These are phyloP conservation scores for Caenorhabditis tropicalis DNA, from an alignment of 1,140 invertebrate species.

Conservation along the genomic window DNA sequence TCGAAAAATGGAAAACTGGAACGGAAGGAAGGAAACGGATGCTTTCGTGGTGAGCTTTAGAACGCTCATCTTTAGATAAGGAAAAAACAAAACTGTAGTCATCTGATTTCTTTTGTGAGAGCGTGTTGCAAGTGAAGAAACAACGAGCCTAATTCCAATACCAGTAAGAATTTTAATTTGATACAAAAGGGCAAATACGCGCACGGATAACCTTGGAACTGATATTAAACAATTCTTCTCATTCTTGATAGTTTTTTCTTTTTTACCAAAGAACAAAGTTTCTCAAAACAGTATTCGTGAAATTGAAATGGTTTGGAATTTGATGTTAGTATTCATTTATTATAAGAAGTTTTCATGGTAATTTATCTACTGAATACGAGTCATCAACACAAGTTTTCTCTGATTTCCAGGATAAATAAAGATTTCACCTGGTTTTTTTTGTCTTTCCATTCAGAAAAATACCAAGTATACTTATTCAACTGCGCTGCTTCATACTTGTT, in stretches of 20 bases:
- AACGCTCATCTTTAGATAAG: neutral
- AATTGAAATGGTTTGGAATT: too few species aligned
- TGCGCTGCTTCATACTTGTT: too few species aligned
- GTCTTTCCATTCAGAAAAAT: too few species aligned
- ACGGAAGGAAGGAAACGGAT: constrained; percentile 11
- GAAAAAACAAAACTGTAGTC: neutral
- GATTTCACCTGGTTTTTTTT: too few species aligned
- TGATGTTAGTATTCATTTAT: too few species aligned
- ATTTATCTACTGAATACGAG: too few species aligned
- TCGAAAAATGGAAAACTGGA: too few species aligned
- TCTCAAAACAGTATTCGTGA: neutral
- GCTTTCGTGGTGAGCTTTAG: neutral
- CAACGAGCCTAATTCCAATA: neutral
- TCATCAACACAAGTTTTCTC: too few species aligned
- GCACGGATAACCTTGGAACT: neutral
- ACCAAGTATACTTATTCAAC: too few species aligned
- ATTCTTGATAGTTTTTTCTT: neutral
- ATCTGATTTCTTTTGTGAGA: neutral
- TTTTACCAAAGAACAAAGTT: neutral
- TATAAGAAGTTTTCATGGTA: too few species aligned
- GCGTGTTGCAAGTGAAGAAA: too few species aligned
- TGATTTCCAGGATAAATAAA: too few species aligned
- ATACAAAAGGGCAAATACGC: neutral
- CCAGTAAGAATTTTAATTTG: neutral
- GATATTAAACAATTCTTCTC: neutral